Evolutionary conservation across 1,140 invertebrate genomes (phyloP).

Genomic region (Galleria mellonella): DNA sequence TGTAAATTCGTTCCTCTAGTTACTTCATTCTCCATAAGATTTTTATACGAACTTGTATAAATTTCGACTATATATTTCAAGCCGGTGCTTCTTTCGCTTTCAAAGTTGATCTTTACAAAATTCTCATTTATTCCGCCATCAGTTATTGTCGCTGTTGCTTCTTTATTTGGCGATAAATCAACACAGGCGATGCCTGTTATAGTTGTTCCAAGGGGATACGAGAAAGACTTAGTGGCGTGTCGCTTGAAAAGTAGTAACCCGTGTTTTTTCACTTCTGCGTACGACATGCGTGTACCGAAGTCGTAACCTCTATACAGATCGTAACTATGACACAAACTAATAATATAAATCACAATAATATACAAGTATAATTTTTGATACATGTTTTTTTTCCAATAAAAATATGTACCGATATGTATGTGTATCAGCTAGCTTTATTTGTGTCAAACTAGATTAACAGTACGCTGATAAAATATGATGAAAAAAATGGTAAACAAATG

Average conservation of each 20-base stretch:
- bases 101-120: conserved; percentile 18
- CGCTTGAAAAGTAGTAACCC: conserved; percentile 27
- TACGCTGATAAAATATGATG: too few relatives aligned
- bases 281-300: conserved; percentile 6
- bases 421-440: too few relatives aligned
- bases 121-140: conserved; percentile 20
- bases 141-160: conserved; percentile 11
- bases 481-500: too few relatives aligned
- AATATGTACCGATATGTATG: too few relatives aligned
- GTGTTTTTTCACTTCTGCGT: conserved; percentile 13
- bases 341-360: too few relatives aligned
- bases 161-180: conserved; percentile 23
- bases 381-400: too few relatives aligned
- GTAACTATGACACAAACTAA: neutral
- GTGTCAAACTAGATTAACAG: too few relatives aligned
- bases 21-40: neutral
- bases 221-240: conserved; percentile 10
- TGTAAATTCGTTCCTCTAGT: neutral
- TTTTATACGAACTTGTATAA: conserved; percentile 17
- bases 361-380: too few relatives aligned
- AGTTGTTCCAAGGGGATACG: conserved; percentile 25
- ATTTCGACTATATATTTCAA: conserved; percentile 31
- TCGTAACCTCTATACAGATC: conserved; percentile 5
- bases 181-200: conserved; percentile 29
- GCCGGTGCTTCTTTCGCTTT: conserved; percentile 23